Evolutionary conservation across 2,888 invertebrate species (phyloP).

Genomic region (Tenthredo scrophulariae): DNA sequence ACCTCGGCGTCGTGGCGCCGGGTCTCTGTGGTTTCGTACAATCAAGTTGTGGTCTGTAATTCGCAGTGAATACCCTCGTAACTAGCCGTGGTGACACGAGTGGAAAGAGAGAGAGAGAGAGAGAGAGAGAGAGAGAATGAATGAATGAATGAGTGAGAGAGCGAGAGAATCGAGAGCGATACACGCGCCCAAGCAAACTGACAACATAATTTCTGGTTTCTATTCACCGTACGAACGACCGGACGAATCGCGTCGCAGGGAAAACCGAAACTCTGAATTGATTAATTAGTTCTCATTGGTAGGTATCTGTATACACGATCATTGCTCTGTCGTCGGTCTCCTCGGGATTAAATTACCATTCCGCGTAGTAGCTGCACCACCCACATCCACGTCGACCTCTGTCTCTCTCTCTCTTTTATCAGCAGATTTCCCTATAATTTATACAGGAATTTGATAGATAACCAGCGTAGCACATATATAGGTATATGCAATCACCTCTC

Average conservation of each 20-base stretch:
- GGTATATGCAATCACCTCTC: conserved; percentile 8
- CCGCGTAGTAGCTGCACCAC: conserved; percentile 20
- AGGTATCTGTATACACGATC: conserved; percentile 47
- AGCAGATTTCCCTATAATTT: conserved; percentile 40
- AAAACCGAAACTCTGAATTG: conserved; percentile 54
- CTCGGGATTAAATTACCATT: conserved; percentile 41
- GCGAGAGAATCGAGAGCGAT: conserved; percentile 54
- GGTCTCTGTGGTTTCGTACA: conserved; percentile 68
- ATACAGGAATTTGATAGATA: conserved; percentile 45
- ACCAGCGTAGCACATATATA: not conserved
- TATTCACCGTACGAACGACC: conserved; percentile 51
- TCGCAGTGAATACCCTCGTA: conserved; percentile 75
- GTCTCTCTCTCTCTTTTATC: not conserved
- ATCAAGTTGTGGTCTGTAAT: conserved; percentile 69
- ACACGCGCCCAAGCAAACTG: conserved; percentile 52
- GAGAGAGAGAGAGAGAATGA: no score
- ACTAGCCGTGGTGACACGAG: conserved; percentile 64
- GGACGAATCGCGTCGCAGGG: conserved; percentile 53
- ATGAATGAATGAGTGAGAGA: conserved; percentile 33
- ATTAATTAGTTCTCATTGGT: conserved; percentile 54
- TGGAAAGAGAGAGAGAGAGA: conserved; percentile 47
- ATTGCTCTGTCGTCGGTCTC: conserved; percentile 23
- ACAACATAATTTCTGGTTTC: conserved; percentile 54
- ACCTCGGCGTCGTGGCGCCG: conserved; percentile 57
- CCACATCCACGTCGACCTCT: not conserved